A percentile compares a stretch with the other conserved stretches of the same genome.
phyloP scores from a whole-genome alignment of 2,888 invertebrate species.

The Tetragnatha montana region DNA sequence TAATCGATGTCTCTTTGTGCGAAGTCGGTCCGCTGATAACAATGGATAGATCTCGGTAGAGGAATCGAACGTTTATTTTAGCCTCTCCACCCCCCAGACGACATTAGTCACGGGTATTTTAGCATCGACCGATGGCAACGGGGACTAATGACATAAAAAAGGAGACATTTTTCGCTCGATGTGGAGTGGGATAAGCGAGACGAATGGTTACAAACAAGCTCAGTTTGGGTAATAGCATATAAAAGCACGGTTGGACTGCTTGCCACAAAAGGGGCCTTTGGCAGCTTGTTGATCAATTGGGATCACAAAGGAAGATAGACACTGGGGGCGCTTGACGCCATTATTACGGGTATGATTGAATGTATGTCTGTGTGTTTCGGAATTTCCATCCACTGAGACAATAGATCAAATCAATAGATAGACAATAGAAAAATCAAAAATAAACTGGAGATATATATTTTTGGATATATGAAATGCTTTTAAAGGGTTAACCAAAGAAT shows the following conservation, averaged over 20 bases:
- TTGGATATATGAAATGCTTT: too few relatives aligned
- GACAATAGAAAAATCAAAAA: too few relatives aligned
- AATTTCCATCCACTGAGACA: too few relatives aligned
- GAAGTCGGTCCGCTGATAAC: conserved; percentile 22
- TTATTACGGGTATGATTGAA: not conserved
- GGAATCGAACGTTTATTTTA: conserved; percentile 38
- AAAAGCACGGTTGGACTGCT: not conserved
- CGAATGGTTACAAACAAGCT: conserved; percentile 29
- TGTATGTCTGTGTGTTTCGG: not conserved
- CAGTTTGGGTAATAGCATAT: not conserved
- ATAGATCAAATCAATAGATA: too few relatives aligned
- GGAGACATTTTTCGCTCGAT: conserved; percentile 25
- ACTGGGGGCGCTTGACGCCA: not conserved
- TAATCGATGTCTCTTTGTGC: conserved; percentile 44
- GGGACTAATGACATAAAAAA: conserved; percentile 7
- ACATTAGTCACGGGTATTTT: conserved; percentile 54
- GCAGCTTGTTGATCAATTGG: not conserved
- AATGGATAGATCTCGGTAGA: conserved; percentile 9
- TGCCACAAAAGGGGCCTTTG: not conserved
- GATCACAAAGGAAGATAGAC: not conserved
- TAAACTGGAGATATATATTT: too few relatives aligned
- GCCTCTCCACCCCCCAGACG: conserved; percentile 8
- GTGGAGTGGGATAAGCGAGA: not conserved
- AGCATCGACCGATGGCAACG: conserved; percentile 25
- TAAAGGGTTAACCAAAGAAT: too few relatives aligned